phyloP scores from a whole-genome alignment of 2,113 vertebrate species.

The Dipodomys spectabilis region DNA sequence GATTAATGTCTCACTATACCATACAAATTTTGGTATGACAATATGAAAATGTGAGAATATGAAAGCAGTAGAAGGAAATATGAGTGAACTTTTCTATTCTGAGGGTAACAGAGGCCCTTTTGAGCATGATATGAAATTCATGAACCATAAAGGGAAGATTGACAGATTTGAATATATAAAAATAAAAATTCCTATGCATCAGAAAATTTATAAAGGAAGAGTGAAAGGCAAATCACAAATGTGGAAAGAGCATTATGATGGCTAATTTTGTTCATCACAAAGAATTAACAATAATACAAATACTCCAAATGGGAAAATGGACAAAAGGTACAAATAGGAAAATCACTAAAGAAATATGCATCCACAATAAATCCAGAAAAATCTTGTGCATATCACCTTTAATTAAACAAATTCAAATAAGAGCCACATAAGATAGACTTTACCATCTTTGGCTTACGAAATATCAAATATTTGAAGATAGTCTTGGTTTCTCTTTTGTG shows the following conservation, averaged over 20 bases:
- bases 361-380: neutral
- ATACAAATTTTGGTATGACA: slow-evolving; percentile 32
- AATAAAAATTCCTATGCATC: neutral
- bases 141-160: slow-evolving; percentile 51
- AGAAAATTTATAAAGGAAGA: slow-evolving; percentile 54
- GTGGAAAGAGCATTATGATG: slow-evolving; percentile 36
- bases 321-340: slow-evolving; percentile 21
- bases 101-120: slow-evolving; percentile 32
- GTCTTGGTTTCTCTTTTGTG: neutral
- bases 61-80: slow-evolving; percentile 39
- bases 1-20: neutral
- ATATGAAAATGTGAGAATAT: slow-evolving; percentile 40
- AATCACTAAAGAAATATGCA: slow-evolving; percentile 29
- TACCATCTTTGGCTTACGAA: slow-evolving; percentile 4
- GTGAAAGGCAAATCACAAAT: slow-evolving; percentile 60
- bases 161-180: slow-evolving; percentile 62
- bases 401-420: slow-evolving; percentile 37
- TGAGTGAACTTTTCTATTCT: slow-evolving; percentile 61
- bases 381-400: slow-evolving; percentile 33
- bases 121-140: slow-evolving; percentile 43
- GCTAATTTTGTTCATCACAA: slow-evolving; percentile 57
- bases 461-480: slow-evolving; percentile 48
- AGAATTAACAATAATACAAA: slow-evolving; percentile 27
- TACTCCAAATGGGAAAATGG: slow-evolving; percentile 14
- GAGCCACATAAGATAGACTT: slow-evolving; percentile 22